Conservation (phyloP, 2,113 vertebrate genomes). For the Cephalopholis sonnerati region DNA sequence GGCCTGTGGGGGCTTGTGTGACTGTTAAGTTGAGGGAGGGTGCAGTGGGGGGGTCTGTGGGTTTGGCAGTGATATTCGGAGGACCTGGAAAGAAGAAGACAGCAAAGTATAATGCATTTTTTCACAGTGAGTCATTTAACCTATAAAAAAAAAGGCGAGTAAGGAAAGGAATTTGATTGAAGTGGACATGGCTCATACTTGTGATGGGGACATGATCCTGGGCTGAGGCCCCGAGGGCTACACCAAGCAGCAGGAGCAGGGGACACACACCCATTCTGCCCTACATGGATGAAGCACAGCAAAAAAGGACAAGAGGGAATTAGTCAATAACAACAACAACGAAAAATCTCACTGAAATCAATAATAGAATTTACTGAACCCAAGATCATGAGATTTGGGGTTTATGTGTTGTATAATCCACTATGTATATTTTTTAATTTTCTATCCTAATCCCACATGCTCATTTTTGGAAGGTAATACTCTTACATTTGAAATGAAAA, state of each 20-base stretch:
- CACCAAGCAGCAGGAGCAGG: constrained; percentile 89
- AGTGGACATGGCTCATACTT: constrained; percentile 79
- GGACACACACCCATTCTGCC: constrained; percentile 95
- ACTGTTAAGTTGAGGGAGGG: constrained; percentile 49
- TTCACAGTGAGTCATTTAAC: background rate
- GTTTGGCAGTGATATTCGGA: constrained; percentile 58
- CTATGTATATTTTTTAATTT: constrained; percentile 1
- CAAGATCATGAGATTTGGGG: constrained; percentile 22
- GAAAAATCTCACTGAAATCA: constrained; percentile 23
- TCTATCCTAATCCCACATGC: constrained; percentile 39
- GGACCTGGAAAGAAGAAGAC: constrained; percentile 50
- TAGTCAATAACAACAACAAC: constrained; percentile 14
- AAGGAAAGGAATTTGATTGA: background rate
- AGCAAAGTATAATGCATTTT: background rate
- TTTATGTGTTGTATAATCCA: constrained; percentile 31
- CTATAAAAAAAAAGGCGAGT: background rate
- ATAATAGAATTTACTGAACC: background rate
- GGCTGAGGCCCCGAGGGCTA: constrained; percentile 84
- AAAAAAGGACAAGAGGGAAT: constrained; percentile 6
- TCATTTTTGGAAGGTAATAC: constrained; percentile 26
- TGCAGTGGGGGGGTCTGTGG: constrained; percentile 40
- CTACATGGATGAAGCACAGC: constrained; percentile 76
- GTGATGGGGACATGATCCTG: constrained; percentile 75
- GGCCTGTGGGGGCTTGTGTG: constrained; percentile 21
- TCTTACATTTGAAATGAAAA: constrained; percentile 3